phyloP scores from a whole-genome alignment of 2,797 vertebrate genomes.

The Intellagama lesueurii region DNA sequence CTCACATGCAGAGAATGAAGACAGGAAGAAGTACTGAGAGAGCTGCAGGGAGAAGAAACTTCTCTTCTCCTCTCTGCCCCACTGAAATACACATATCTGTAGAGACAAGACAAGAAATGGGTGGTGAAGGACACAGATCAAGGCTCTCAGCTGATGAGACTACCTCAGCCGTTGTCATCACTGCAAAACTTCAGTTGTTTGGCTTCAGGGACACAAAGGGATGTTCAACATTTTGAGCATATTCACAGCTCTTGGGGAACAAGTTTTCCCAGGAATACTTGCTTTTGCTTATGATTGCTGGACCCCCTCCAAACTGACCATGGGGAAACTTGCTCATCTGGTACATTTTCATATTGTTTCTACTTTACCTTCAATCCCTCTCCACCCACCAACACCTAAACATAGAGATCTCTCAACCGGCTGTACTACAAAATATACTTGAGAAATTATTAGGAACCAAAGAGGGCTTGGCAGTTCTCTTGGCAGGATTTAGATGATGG shows the following conservation, averaged over 20 bases:
- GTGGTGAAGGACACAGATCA: no score
- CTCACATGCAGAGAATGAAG: no score
- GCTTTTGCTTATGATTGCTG: not conserved
- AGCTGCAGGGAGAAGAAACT: no score
- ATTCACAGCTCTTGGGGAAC: no score
- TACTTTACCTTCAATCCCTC: not conserved
- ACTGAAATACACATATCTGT: no score
- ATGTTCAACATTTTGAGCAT: no score
- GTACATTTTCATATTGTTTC: not conserved
- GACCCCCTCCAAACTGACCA: not conserved
- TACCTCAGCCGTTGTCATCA: not conserved
- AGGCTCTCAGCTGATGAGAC: not conserved
- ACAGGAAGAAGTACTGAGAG: no score
- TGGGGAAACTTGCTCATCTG: not conserved
- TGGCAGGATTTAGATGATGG: constrained; percentile 67
- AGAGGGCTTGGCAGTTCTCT: constrained; percentile 63
- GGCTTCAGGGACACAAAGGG: no score
- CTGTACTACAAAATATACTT: constrained; percentile 9
- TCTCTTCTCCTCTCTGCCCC: no score
- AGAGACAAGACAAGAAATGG: no score
- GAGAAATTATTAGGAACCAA: constrained; percentile 62
- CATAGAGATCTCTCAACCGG: constrained; percentile 35
- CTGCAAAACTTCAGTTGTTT: not conserved
- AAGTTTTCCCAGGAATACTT: not conserved
- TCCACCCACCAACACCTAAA: not conserved